phyloP scores from a whole-genome alignment of 2,888 invertebrate genomes.

The Apocheima hispidaria region DNA sequence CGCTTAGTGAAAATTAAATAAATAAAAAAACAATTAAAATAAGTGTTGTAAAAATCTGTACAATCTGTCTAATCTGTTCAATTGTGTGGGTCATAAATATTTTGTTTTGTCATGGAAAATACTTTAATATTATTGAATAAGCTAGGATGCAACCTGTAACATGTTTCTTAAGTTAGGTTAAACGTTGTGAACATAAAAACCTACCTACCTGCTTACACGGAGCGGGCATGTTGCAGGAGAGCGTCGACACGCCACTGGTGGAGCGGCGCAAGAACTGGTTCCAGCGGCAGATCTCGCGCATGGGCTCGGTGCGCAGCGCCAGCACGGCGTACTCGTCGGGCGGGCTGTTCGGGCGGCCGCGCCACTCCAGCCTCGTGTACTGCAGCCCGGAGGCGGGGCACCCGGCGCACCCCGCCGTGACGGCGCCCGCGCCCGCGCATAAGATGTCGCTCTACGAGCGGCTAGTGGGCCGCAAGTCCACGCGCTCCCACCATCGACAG shows the following conservation, averaged over 20 bases:
- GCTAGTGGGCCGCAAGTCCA: constrained; percentile 92
- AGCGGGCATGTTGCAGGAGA: constrained; percentile 87
- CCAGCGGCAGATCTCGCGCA: constrained; percentile 93
- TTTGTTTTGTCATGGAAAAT: too few relatives aligned
- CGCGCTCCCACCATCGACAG: constrained; percentile 88
- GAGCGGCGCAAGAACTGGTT: constrained; percentile 96
- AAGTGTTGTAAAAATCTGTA: too few relatives aligned
- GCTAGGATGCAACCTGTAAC: too few relatives aligned
- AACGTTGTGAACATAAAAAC: too few relatives aligned
- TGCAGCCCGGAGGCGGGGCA: constrained; percentile 88
- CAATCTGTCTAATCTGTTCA: too few relatives aligned
- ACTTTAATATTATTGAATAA: too few relatives aligned
- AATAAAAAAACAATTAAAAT: too few relatives aligned
- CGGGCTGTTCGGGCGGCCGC: constrained; percentile 90
- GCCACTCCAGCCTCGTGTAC: constrained; percentile 92
- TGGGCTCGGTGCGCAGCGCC: constrained; percentile 94
- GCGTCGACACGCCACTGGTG: constrained; percentile 95
- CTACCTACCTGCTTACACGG: not conserved
- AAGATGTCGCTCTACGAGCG: constrained; percentile 95
- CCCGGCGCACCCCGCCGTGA: constrained; percentile 60
- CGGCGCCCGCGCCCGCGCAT: constrained; percentile 66
- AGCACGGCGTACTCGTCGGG: constrained; percentile 94
- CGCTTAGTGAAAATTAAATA: too few relatives aligned
- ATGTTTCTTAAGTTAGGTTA: too few relatives aligned
- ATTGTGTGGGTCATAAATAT: too few relatives aligned